Evolutionary conservation across 2,888 invertebrate genomes (phyloP).

Genomic region (Stratiomys singularior): DNA sequence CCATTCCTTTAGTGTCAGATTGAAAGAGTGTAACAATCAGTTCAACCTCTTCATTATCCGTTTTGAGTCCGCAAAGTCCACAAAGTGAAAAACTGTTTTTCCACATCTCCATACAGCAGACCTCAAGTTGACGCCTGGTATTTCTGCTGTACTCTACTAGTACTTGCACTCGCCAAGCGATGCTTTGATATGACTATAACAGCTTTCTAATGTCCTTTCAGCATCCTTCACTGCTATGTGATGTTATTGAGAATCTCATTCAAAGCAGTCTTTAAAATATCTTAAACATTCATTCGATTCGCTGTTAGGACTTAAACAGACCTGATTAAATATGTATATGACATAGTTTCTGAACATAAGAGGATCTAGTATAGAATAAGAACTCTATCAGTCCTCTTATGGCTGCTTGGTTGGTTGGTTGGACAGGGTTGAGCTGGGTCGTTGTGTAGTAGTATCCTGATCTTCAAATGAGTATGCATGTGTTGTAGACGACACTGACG

Average conservation of each 20-base stretch:
- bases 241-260: slow-evolving; percentile 7
- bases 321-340: slow-evolving; percentile 41
- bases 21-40: slow-evolving; percentile 24
- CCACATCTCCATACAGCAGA: background rate
- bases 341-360: slow-evolving; percentile 27
- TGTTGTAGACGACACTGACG: slow-evolving; percentile 12
- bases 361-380: background rate
- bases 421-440: too few relatives aligned
- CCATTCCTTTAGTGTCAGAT: background rate
- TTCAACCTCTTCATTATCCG: slow-evolving; percentile 26
- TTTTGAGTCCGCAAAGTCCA: slow-evolving; percentile 1
- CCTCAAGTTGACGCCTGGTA: too few relatives aligned
- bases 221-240: background rate
- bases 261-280: slow-evolving; percentile 21
- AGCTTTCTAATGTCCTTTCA: background rate
- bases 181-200: background rate
- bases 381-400: slow-evolving; percentile 7
- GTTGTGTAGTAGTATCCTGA: background rate
- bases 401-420: background rate
- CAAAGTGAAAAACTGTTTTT: background rate
- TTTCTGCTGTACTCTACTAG: too few relatives aligned
- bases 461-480: slow-evolving; percentile 14
- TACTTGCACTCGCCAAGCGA: too few relatives aligned
- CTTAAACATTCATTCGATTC: slow-evolving; percentile 34
- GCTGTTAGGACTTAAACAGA: slow-evolving; percentile 16